Percentiles rank a stretch among this genome's conserved stretches.
Conservation (phyloP, 2,113 vertebrate species). For the Cryptotis parvus region DNA sequence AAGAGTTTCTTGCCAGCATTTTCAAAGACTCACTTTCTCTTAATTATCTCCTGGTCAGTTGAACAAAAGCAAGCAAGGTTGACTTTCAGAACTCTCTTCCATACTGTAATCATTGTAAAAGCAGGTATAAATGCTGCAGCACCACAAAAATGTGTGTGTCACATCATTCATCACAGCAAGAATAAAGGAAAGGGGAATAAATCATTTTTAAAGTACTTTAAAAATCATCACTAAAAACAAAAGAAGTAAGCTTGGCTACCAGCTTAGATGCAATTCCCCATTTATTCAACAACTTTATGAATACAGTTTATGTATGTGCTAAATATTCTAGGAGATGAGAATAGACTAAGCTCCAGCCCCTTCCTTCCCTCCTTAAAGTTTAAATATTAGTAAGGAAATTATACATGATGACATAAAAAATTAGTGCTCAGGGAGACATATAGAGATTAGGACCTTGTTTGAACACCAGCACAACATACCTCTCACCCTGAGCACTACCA, state of each 20-base stretch:
- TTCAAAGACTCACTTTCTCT: neutral
- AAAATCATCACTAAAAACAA: too few species aligned
- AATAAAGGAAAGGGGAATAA: too few species aligned
- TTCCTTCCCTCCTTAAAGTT: neutral
- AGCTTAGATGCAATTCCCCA: neutral
- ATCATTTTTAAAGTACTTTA: too few species aligned
- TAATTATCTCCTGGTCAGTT: neutral
- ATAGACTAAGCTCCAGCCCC: neutral
- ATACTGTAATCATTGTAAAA: neutral
- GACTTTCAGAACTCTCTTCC: neutral
- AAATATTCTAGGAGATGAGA: neutral
- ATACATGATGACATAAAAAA: constrained; percentile 11
- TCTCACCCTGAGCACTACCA: too few species aligned
- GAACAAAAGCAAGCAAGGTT: constrained; percentile 7
- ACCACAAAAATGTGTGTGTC: too few species aligned
- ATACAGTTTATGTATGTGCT: neutral
- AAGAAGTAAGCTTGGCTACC: too few species aligned
- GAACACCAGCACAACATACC: too few species aligned
- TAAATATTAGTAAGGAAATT: neutral
- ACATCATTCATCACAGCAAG: too few species aligned
- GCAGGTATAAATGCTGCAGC: too few species aligned
- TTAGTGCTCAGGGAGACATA: too few species aligned
- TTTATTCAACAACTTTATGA: neutral
- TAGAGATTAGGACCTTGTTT: too few species aligned
- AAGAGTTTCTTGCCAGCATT: neutral